Conservation (phyloP, 2,888 invertebrate genomes). For the Molanna angustata region DNA sequence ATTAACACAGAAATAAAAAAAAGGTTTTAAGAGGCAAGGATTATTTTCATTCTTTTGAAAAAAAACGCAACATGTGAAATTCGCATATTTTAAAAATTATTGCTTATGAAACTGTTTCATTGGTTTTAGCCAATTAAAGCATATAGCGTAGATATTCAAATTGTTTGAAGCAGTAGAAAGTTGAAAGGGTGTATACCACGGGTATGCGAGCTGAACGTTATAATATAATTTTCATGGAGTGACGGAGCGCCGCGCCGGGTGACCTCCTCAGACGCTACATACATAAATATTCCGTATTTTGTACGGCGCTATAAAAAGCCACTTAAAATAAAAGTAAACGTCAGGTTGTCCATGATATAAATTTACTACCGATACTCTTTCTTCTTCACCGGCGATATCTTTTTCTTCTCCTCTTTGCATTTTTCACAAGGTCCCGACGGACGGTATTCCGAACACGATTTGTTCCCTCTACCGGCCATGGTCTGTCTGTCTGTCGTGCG, state of each 20-base stretch:
- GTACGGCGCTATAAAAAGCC: conserved; percentile 23
- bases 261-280: background rate
- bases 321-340: conserved; percentile 27
- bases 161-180: too few species aligned
- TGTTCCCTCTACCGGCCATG: conserved; percentile 15
- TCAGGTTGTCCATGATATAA: conserved; percentile 22
- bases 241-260: background rate
- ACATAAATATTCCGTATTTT: conserved; percentile 4
- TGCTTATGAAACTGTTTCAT: too few species aligned
- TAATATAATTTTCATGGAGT: conserved; percentile 7
- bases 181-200: too few species aligned
- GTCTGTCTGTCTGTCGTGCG: conserved; percentile 11
- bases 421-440: conserved; percentile 28
- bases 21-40: too few species aligned
- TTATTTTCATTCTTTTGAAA: too few species aligned
- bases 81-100: too few species aligned
- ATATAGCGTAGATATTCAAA: too few species aligned
- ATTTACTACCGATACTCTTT: conserved; percentile 23
- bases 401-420: conserved; percentile 22
- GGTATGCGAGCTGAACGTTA: background rate
- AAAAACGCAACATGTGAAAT: too few species aligned
- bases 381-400: background rate
- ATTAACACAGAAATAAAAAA: too few species aligned
- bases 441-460: conserved; percentile 30
- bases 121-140: too few species aligned